Base-by-base conservation (phyloP, 2,888 invertebrate species). In the Elmis aenea region DNA sequence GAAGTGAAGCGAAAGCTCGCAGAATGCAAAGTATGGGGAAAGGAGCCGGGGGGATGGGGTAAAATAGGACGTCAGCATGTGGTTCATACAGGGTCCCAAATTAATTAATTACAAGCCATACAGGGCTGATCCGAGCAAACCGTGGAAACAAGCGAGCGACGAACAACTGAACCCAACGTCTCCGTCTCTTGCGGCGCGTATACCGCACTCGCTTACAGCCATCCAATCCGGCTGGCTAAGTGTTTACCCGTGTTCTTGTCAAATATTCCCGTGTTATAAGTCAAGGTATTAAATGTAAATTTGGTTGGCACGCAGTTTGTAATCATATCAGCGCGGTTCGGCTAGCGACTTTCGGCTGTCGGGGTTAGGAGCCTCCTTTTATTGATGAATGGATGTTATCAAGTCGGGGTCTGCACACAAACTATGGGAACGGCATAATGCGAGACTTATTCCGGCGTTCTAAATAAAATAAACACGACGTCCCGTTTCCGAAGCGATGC, bases 41-140 rank as follows among this genome's bases (percentile, higher is more conserved):
- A n/a, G n/a, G n/a, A n/a, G n/a, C n/a, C n/a, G n/a, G 38, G 18
- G 20, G 13, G 28, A 27, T 15, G 24, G 36, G 36, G 33, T 38
- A 32, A 43, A 43, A 36, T 29, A 29, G 33, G 21, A 33, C 36
- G 44, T 41, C 44, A 36, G 44, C 44, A 31, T 33, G 40, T 41
- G 40, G 44, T 41, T 41, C 41, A 38, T 30, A 38, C 41, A 37
- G 39, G 38, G 42, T 33, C 42, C 41, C 35, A 42, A 47, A 47
- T 47, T 47, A 50, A 50, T 50, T 50, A 50, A 47, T 50, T 50
- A 50, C 49, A 41, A 43, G 42, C 45, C 43, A 45, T 45, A 45
- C 42, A 45, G 42, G 23, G 31, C 32, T 42, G 37, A 44, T 44
- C 44, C 41, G 24, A 26, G 29, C 30, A 33, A 35, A 31, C 32